Base-by-base conservation (phyloP, 2,888 invertebrate species). In the Rambutsinella grinnellia region DNA sequence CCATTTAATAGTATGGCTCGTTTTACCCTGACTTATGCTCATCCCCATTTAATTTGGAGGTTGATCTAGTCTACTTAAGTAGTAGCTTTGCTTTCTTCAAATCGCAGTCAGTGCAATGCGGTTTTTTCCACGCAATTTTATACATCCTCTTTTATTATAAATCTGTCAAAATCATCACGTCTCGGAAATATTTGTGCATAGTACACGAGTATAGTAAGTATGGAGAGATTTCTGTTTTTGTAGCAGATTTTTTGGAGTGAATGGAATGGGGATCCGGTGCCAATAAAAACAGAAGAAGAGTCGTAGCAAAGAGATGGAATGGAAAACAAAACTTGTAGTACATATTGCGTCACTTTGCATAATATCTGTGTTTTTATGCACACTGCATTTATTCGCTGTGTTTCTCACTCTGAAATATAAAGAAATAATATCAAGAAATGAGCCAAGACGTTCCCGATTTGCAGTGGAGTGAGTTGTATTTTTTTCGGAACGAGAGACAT, bases 91-190 rank as follows among this genome's bases (percentile, higher is more conserved):
- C n/a, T n/a, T n/a, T n/a, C n/a, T n/a, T n/a, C n/a, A n/a, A n/a
- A n/a, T n/a, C n/a, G n/a, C n/a, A n/a, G n/a, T n/a, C n/a, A n/a
- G n/a, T n/a, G n/a, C n/a, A n/a, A n/a, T n/a, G n/a, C n/a, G n/a
- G n/a, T n/a, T n/a, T n/a, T n/a, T n/a, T n/a, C n/a, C n/a, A n/a
- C n/a, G n/a, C 36, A 13, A 13, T 36, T 36, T 36, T 36, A 13
- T 13, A 62, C 17, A 27, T 15, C 26, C 46, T 36, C 28, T 63
- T 65, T 15, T 19, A 66, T 60, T 53, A 66, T 67, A 74, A 67
- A 74, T 74, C 74, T 74, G 74, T 74, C 74, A 67, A 74, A 67
- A 67, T 56, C 46, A 49, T 60, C 53, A 61, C 54, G 51, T 57
- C 66, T 15, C 51, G 17, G 19, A 19, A 70, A 28, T 28, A 28